phyloP scores from a whole-genome alignment of 2,888 invertebrate genomes.

The Dermolepida albohirtum region DNA sequence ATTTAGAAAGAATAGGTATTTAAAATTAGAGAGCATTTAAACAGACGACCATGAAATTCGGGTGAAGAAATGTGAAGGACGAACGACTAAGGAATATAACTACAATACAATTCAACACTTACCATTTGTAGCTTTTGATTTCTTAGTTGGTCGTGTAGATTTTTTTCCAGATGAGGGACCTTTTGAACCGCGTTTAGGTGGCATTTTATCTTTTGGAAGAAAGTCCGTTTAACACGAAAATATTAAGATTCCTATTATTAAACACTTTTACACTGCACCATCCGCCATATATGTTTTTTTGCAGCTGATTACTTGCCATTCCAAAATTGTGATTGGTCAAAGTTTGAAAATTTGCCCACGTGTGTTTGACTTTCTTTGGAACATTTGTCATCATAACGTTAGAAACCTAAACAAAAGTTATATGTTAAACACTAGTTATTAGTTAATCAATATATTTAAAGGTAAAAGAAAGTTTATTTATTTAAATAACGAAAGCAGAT shows the following conservation, averaged over 20 bases:
- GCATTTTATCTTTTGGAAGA: slow-evolving; percentile 45
- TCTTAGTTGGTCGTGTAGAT: slow-evolving; percentile 42
- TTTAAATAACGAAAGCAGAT: too few species aligned
- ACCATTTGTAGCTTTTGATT: slow-evolving; percentile 41
- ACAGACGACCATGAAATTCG: not conserved
- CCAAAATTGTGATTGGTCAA: slow-evolving; percentile 35
- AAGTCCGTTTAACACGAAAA: slow-evolving; percentile 18
- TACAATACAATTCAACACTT: slow-evolving; percentile 28
- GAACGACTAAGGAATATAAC: slow-evolving; percentile 10
- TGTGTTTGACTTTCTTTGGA: slow-evolving; percentile 16
- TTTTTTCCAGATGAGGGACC: slow-evolving; percentile 42
- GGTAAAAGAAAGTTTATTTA: too few species aligned
- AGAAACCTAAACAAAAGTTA: not conserved
- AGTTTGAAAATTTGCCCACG: slow-evolving; percentile 34
- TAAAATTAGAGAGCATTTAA: not conserved
- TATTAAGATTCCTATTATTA: slow-evolving; percentile 30
- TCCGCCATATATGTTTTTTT: slow-evolving; percentile 44
- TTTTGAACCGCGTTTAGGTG: slow-evolving; percentile 46
- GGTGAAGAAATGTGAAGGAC: slow-evolving; percentile 14
- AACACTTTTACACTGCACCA: slow-evolving; percentile 41
- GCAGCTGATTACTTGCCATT: slow-evolving; percentile 37
- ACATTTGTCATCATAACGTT: not conserved
- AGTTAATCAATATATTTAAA: too few species aligned
- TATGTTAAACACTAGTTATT: not conserved
- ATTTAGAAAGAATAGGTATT: not conserved